Base-by-base conservation (phyloP, 2,113 vertebrate species). In the Rissa tridactyla region DNA sequence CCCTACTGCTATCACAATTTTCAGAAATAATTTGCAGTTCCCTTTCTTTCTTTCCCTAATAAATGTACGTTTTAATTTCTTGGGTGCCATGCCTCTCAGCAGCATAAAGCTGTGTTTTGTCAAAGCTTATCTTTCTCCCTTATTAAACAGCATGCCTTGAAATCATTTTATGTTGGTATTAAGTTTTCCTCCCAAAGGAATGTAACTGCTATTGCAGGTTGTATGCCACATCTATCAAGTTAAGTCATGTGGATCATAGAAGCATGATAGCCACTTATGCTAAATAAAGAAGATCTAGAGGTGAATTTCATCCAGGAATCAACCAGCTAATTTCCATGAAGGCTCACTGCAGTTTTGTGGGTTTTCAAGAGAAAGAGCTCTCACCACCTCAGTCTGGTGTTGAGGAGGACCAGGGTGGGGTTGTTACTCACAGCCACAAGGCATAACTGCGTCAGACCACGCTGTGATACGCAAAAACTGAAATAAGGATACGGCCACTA, bases 31-130 rank as follows among this genome's bases (percentile, higher is more conserved):
- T 77, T 88, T 79, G 19, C 9, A 25, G 22, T 51, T 94, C 34
- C 32, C 29, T 81, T 46, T 40, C 14, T 29, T 54, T 36, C 20
- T 7, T 51, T 6, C 9, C 25, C 18, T 11, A 40, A 12, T n/a
- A 92, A 52, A 25, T 47, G 42, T 10, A 44, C 5, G 85, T 94
- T 78, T 51, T 23, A 60, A 91, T 92, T 94, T 86, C 69, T 75
- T 49, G 52, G 38, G 38, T 88, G 36, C 32, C 52, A 16, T 32
- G 16, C 46, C 32, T 83, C 52, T 73, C 69, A 90, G 82, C 36
- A 92, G 61, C 40, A 57, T 71, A 64, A 81, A 82, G 61, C 6
- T 76, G 30, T 1, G 1, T 32, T 92, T 79, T 85, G 21, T 72
- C 46, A 52, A 82, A 88, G 36, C 44, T 86, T 75, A 60, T 92